Base-by-base conservation (phyloP, 2,113 vertebrate species). In the Triplophysa siluroides region DNA sequence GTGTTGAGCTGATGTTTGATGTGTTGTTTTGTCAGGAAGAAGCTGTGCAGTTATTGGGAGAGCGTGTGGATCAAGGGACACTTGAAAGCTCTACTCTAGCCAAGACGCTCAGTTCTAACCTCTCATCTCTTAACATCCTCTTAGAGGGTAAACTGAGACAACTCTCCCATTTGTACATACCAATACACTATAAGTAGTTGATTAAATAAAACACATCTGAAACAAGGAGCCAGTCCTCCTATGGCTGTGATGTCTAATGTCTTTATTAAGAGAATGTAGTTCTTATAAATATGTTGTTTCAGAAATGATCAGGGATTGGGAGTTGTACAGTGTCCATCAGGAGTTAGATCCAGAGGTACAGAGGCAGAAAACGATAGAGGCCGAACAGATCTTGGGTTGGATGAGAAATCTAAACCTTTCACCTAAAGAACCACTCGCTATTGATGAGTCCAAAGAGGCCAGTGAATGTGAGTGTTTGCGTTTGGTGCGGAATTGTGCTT, bases 231-330 rank as follows among this genome's bases (percentile, higher is more conserved):
- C 6, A 38, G 33, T 38, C 33, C 33, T 38, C 33, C 6, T 38
- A 7, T 38, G 33, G 0, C 33, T 38, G 33, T 33, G 33, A 0
- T 45, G 11, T 29, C 4, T 29, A 4, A 29, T 29, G 29, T 0
- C 29, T 10, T 50, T 12, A 14, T 50, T 16, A 54, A 18, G 4
- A 16, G 52, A 54, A 54, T 18, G 18, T 18, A 16, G 29, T 66
- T n/a, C 73, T 75, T 24, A 50, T 72, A 21, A 63, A 18, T 70
- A 29, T 58, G 10, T 60, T 7, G 79, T 68, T 83, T 43, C 47
- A 99, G 97, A 96, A 86, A 95, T 97, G 88, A 94, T 93, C 86
- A 91, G 86, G 41, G 97, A 98, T 85, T 94, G 95, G 92, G 90
- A 94, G 68, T 92, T 93, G 75, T 98, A 97, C 47, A 93, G 94